Conservation (phyloP, 2,113 vertebrate species). For the Bothrops jararaca region DNA sequence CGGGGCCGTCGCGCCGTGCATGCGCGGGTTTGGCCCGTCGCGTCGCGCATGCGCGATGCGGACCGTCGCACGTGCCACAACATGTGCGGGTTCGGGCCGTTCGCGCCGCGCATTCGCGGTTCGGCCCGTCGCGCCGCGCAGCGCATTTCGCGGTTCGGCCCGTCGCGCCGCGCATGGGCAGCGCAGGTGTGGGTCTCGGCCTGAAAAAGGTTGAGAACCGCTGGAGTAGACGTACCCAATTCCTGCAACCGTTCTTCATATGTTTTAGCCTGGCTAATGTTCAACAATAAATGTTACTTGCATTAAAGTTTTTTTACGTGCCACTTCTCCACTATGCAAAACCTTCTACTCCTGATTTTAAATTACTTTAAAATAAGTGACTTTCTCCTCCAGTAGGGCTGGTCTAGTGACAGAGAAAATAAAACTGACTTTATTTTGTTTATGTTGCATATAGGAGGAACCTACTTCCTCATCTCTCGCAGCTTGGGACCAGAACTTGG, state of each 20-base stretch:
- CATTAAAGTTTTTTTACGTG: neutral
- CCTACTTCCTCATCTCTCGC: conserved; percentile 72
- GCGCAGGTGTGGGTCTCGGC: too few relatives aligned
- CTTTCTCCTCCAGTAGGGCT: neutral
- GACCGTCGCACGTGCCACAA: too few relatives aligned
- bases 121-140: too few relatives aligned
- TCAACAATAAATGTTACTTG: neutral
- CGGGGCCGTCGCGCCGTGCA: too few relatives aligned
- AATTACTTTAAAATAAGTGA: neutral
- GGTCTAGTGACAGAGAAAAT: neutral
- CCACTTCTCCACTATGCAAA: neutral
- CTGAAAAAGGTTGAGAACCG: too few relatives aligned
- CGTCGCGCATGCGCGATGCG: too few relatives aligned
- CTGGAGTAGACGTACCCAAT: neutral
- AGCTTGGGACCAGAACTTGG: conserved; percentile 70
- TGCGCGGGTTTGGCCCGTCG: too few relatives aligned
- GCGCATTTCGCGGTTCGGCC: too few relatives aligned
- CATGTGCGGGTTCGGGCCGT: too few relatives aligned
- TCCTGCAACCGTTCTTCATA: neutral
- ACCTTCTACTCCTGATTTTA: neutral
- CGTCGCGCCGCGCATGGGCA: too few relatives aligned
- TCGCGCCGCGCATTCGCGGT: too few relatives aligned
- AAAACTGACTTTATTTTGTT: neutral
- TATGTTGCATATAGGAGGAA: conserved; percentile 55
- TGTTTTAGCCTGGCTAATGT: neutral